Conservation (phyloP, 2,797 vertebrate species). For the Liasis olivaceus region DNA sequence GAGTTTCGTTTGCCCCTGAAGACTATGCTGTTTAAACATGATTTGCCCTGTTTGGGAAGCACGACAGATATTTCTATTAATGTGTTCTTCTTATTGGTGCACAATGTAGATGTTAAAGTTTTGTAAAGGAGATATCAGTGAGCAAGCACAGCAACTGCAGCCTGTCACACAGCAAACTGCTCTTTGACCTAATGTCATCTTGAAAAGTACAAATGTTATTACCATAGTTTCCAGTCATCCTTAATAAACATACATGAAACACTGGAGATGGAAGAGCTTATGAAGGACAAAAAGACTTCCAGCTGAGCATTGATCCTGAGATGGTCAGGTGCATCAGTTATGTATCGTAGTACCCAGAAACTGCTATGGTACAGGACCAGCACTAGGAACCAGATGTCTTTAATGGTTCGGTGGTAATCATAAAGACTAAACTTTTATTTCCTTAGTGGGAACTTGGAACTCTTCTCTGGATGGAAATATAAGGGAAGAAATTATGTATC, state of each 20-base stretch:
- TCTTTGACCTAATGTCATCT: not conserved
- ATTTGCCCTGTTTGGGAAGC: constrained; percentile 11
- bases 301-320: not conserved
- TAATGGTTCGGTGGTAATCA: not conserved
- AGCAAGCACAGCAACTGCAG: not conserved
- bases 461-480: not conserved
- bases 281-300: not conserved
- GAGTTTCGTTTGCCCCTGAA: constrained; percentile 34
- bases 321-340: not conserved
- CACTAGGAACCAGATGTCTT: not conserved
- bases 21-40: constrained; percentile 32
- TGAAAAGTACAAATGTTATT: not conserved
- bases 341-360: not conserved
- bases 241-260: not conserved
- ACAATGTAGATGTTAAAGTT: not conserved
- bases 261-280: not conserved
- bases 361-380: not conserved
- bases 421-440: not conserved
- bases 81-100: not conserved
- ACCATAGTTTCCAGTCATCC: not conserved
- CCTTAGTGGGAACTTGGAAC: not conserved
- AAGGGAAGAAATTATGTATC: not conserved
- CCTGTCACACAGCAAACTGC: not conserved
- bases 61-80: constrained; percentile 12
- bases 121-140: constrained; percentile 3